Evolutionary conservation across 1,140 invertebrate species (phyloP), one percentile per base, ranked within the genome.

Genomic region (Panagrolaimus sp.): DNA sequence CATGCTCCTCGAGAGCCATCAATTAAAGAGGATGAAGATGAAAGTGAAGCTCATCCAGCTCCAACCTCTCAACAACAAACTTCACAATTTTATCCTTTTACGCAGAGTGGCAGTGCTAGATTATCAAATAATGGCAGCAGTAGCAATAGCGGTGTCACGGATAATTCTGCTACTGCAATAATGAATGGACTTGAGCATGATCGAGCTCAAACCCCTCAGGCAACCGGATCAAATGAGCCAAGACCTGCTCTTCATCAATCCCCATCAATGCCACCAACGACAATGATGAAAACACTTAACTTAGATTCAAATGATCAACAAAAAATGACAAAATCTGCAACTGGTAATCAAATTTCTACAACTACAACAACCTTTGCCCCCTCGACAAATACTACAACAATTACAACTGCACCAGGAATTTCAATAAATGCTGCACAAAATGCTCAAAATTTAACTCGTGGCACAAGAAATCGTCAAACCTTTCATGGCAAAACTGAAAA

Each of bases 351-450:
- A 12, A 69, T 74, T 24, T 58, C 67, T 26, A 24, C 71, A n/a
- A 67, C 63, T 21, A 38, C 65, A 43, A 70, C 71, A 15, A 45
- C 43, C 44, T 52, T 63, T 32, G 32, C 63, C 44, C 45, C 66
- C 6, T 17, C 68, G 45, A 70, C 73, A 65, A 66, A 48, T 74
- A n/a, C n/a, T 17, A 65, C 38, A 24, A 45, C 43, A 26, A 52
- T 14, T 87, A 87, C 86, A 88, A 88, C 88, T 0, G 21, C 65
- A n/a, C 55, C 73, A 1, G 46, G 63, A 10, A 63, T 46, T 52
- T 63, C 71, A 17, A 38, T 38, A 38, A n/a, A 2, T 7, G 62
- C 74, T 14, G 65, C 62, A 58, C 32, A 24, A 10, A 62, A 62
- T 68, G 21, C 38, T 24, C 43, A 74, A 14, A 73, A 77, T 32